phyloP scores from a whole-genome alignment of 2,797 vertebrate species.

The Clamator glandarius region DNA sequence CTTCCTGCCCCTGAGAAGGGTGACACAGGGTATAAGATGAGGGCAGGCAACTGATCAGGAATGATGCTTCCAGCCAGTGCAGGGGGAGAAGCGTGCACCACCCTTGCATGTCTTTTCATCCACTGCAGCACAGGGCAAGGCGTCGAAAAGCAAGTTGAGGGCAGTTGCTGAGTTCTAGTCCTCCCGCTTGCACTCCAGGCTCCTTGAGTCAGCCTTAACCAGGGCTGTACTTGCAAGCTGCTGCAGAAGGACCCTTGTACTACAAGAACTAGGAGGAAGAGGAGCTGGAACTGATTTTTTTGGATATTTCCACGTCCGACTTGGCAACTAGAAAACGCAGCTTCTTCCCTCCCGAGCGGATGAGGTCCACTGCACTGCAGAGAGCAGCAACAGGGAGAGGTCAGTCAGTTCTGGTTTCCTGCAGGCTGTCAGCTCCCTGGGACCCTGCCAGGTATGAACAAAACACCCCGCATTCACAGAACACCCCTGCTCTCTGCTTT shows the following conservation, averaged over 20 bases:
- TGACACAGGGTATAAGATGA: neutral
- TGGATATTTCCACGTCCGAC: slow-evolving; percentile 89
- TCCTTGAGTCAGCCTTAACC: neutral
- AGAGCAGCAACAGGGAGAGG: neutral
- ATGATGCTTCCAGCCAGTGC: neutral
- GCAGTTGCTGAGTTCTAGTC: neutral
- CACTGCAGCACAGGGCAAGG: neutral
- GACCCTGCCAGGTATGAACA: neutral
- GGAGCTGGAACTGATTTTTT: slow-evolving; percentile 88
- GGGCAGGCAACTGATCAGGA: neutral
- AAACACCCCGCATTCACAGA: neutral
- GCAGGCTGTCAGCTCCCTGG: neutral
- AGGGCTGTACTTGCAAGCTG: neutral
- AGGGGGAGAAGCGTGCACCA: neutral
- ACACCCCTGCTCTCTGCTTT: neutral
- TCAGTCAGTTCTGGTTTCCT: neutral
- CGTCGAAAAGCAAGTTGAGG: neutral
- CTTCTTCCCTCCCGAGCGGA: slow-evolving; percentile 90
- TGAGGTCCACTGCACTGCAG: slow-evolving; percentile 92
- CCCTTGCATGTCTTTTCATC: neutral
- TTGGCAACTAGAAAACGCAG: slow-evolving; percentile 95
- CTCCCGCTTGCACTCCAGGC: neutral
- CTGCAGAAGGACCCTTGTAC: neutral
- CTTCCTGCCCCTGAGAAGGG: neutral
- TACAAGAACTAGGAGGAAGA: slow-evolving; percentile 82